Base-by-base conservation (phyloP, 2,113 vertebrate genomes). In the Beaufortia kweichowensis region DNA sequence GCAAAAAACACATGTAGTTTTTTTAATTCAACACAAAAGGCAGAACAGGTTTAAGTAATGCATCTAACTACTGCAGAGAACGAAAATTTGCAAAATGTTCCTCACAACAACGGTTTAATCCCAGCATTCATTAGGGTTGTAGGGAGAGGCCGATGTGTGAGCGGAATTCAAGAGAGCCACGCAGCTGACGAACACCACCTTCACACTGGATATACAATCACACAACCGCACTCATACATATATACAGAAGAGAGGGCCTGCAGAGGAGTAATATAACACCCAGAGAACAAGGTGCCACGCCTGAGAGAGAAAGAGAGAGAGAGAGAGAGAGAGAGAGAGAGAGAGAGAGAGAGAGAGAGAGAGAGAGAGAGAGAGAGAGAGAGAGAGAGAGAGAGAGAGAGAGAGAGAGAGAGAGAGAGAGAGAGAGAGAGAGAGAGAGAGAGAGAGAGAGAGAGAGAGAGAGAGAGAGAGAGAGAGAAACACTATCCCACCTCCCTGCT, bases 181-280 rank as follows among this genome's bases (percentile, higher is more conserved):
- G 62, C 41, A 78, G 41, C 57, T 70, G 41, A 55, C 67, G 28
- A 72, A 72, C 56, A 43, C 24, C 50, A 48, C 78, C 48, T 62
- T 69, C 63, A 60, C 46, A 65, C 41, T 71, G 72, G 66, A 81
- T 56, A 62, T 59, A 74, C 69, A 77, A 69, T 66, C 61, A 60
- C 74, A 60, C 59, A 76, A 55, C 59, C 67, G 23, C 80, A 78
- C 63, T 63, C 76, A 69, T 43, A 79, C 62, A 75, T 65, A 78
- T 55, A 78, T 23, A 71, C 64, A 82, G 43, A n/a, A n/a, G n/a
- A 75, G 64, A 33, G 57, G 56, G 48, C 33, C 29, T n/a, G 46
- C 24, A 63, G 43, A 76, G 57, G 31, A 50, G 79, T 77, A 83
- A 82, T 75, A 65, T 65, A 82, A 83, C 81, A 83, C 78, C 75